phyloP scores from a whole-genome alignment of 2,888 invertebrate genomes.

The Agrotis exclamationis region DNA sequence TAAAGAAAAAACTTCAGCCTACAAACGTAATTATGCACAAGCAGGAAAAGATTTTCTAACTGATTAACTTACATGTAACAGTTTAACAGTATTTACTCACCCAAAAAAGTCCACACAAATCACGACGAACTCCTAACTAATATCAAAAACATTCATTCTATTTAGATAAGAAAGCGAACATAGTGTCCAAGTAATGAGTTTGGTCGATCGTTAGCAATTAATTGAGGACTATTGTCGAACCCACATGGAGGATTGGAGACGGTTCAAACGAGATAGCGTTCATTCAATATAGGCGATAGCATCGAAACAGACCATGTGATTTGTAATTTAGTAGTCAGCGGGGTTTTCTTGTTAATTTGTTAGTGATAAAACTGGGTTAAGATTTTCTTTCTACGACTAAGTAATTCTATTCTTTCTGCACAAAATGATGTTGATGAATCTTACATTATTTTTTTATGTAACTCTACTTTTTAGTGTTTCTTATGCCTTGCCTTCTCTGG shows the following conservation, averaged over 20 bases:
- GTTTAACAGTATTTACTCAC: neutral
- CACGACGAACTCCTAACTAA: neutral
- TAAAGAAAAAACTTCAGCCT: too few species aligned
- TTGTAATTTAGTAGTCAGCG: conserved; percentile 11
- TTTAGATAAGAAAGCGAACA: conserved; percentile 62
- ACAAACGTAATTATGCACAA: too few species aligned
- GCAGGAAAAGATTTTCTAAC: neutral
- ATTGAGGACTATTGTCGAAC: conserved; percentile 69
- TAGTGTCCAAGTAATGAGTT: conserved; percentile 68
- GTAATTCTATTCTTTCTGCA: too few species aligned
- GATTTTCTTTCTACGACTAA: neutral
- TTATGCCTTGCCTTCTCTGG: too few species aligned
- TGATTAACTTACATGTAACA: neutral
- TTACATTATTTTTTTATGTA: too few species aligned
- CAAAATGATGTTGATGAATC: too few species aligned
- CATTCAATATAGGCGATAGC: conserved; percentile 43
- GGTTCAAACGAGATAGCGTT: conserved; percentile 44
- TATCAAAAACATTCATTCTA: conserved; percentile 41
- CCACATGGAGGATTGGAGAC: conserved; percentile 41
- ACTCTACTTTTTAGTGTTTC: too few species aligned
- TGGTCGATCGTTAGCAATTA: conserved; percentile 71
- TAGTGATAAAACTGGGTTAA: neutral
- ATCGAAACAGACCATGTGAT: conserved; percentile 32
- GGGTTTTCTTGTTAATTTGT: conserved; percentile 11
- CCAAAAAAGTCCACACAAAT: conserved; percentile 23